Base-by-base conservation (phyloP, 2,113 vertebrate species). In the Malurus cyaneus region DNA sequence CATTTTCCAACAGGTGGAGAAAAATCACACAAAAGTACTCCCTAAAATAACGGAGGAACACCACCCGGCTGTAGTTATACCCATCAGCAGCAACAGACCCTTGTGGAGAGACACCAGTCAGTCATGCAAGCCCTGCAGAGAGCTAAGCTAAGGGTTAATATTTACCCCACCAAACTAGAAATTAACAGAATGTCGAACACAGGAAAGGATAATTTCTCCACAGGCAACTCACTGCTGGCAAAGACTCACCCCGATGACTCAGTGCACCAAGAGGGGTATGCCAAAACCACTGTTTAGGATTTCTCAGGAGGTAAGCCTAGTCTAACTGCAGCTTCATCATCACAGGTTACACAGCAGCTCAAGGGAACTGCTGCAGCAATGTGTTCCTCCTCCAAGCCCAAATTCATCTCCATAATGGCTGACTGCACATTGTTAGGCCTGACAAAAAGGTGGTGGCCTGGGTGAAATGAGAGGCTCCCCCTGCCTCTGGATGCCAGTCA, bases 271-370 rank as follows among this genome's bases (percentile, higher is more conserved):
- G 59, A 92, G 15, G 31, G 12, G 57, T 49, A 71, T 41, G 71
- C 49, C 91, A 69, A 49, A 90, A 80, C 31, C 28, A 69, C 62
- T 12, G 8, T 29, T 44, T 36, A 57, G 2, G 3, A 31, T 80
- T 76, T 81, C n/a, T 86, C 0, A 0, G 31, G 64, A 71, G 53
- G 39, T 26, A 69, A 76, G 31, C 7, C 46, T 31, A 39, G 44
- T 36, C 23, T 0, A 0, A 49, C 66, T 3, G 5, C 59, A 47
- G 62, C 3, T 39, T 39, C 39, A 39, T 39, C 39, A 2, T 53
- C 1, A 0, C 23, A 59, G 72, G 83, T 50, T 9, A 4, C 26
- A 21, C 0, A 0, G n/a, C n/a, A 24, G 29, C 59, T 71, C 61
- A 12, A 16, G 15, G 34, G 19, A 86, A 62, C 46, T 17, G 1